phyloP scores from a whole-genome alignment of 2,888 invertebrate genomes.

The Apamea sordens region DNA sequence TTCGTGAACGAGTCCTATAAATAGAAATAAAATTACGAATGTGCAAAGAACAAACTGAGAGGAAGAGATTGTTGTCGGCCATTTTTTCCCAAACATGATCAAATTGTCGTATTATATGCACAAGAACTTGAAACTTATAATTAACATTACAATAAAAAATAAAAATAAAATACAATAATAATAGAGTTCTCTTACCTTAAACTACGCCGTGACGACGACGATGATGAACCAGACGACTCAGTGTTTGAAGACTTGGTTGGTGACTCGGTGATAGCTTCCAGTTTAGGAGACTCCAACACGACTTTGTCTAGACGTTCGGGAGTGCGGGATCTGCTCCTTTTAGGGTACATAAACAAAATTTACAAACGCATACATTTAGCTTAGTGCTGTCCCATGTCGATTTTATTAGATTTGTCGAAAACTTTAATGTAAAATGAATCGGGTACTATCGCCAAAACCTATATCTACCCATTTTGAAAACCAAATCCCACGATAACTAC shows the following conservation, averaged over 20 bases:
- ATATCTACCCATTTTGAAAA: no score
- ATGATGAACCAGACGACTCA: slow-evolving; percentile 66
- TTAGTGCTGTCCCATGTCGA: no score
- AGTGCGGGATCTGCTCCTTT: slow-evolving; percentile 81
- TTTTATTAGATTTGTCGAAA: no score
- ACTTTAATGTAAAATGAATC: no score
- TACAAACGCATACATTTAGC: no score
- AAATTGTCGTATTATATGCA: background rate
- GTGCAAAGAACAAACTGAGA: background rate
- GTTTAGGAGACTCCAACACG: slow-evolving; percentile 74
- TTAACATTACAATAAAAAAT: background rate
- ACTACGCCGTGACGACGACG: slow-evolving; percentile 68
- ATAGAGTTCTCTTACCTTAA: slow-evolving; percentile 71
- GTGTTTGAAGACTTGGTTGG: slow-evolving; percentile 72
- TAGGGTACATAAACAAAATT: no score
- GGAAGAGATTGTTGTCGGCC: background rate
- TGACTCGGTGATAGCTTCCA: slow-evolving; percentile 81
- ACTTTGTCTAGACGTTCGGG: slow-evolving; percentile 78
- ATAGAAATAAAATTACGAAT: background rate
- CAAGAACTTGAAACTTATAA: background rate
- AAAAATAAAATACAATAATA: background rate
- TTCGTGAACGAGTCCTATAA: slow-evolving; percentile 80
- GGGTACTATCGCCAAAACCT: no score
- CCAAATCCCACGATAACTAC: no score
- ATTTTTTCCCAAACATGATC: background rate